Evolutionary conservation across 2,113 vertebrate species (phyloP).

Genomic region (Entosphenus tridentatus): DNA sequence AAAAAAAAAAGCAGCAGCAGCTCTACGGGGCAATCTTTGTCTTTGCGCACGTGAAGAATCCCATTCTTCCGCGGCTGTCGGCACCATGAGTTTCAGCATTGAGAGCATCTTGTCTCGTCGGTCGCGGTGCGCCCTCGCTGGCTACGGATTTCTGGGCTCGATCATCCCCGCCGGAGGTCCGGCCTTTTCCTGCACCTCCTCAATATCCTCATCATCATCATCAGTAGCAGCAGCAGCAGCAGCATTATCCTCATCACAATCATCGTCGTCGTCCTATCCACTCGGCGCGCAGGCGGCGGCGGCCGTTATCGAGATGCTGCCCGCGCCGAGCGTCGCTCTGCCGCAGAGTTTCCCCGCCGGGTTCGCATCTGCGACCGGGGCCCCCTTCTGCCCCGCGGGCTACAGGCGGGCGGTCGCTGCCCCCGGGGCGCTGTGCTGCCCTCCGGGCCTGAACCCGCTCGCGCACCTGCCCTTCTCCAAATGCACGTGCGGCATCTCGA

Average conservation of each 20-base stretch:
- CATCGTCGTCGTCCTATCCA: too few relatives aligned
- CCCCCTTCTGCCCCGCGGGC: background rate
- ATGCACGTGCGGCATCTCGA: background rate
- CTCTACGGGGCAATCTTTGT: too few relatives aligned
- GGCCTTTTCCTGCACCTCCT: background rate
- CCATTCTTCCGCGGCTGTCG: background rate
- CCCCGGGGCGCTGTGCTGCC: background rate
- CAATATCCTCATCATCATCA: too few relatives aligned
- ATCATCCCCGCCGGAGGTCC: background rate
- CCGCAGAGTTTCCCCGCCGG: background rate
- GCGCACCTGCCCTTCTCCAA: background rate
- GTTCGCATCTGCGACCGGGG: background rate
- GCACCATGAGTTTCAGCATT: slow-evolving; percentile 3
- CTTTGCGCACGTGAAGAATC: too few relatives aligned
- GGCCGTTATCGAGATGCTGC: background rate
- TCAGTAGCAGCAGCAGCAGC: too few relatives aligned
- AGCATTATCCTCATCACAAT: too few relatives aligned
- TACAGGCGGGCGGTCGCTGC: background rate
- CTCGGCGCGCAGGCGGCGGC: too few relatives aligned
- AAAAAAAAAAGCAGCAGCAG: too few relatives aligned
- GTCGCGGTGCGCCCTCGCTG: slow-evolving; percentile 1
- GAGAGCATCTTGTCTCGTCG: slow-evolving; percentile 6
- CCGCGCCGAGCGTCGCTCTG: background rate
- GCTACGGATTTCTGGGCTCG: background rate
- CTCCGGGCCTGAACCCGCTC: background rate